Evolutionary conservation across 2,797 vertebrate genomes (phyloP), one percentile per base, ranked within the genome.

Genomic region (Gallirallus australis): DNA sequence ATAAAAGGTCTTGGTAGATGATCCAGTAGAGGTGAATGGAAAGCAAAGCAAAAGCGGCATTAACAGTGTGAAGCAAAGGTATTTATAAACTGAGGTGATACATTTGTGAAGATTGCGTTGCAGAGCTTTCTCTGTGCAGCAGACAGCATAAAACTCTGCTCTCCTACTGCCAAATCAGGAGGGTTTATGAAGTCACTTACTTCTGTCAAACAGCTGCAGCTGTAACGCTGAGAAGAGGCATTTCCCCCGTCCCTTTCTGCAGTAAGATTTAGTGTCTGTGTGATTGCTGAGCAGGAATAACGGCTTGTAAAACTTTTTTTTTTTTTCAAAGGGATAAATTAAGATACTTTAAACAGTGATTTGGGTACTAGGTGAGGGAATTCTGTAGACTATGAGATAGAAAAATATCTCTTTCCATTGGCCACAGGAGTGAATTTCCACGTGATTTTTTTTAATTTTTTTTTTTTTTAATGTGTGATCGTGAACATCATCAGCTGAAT

Each of bases 191-290:
- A 97, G 90, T 94, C 95, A 96, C 93, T 93, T 83, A 90, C 66
- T 94, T 91, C 94, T 94, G 95, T 97, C 94, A 94, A 96, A 94
- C 96, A 96, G 95, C 94, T 96, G 94, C 96, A 96, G 90, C 85
- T 95, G 91, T 87, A 93, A 73, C 39, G 48, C 86, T 93, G 89
- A 92, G 82, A 92, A 91, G 77, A 94, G 78, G 84, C 95, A 93
- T 94, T 45, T 53, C 39, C 23, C 30, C 39, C 16, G 10, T 23
- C 25, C 8, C 47, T 65, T 89, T 93, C n/a, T 85, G 68, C 90
- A 89, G 31, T 77, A 93, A 95, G 83, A 96, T 94, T 95, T 96
- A 95, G 95, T 82, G 81, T 80, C 86, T 95, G 40, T 82, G 81
- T 96, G 93, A 94, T 91, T 95, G 81, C 89, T 91, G 86, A 93